phyloP scores from a whole-genome alignment of 1,140 invertebrate genomes.

The Heliconius eleuchia region DNA sequence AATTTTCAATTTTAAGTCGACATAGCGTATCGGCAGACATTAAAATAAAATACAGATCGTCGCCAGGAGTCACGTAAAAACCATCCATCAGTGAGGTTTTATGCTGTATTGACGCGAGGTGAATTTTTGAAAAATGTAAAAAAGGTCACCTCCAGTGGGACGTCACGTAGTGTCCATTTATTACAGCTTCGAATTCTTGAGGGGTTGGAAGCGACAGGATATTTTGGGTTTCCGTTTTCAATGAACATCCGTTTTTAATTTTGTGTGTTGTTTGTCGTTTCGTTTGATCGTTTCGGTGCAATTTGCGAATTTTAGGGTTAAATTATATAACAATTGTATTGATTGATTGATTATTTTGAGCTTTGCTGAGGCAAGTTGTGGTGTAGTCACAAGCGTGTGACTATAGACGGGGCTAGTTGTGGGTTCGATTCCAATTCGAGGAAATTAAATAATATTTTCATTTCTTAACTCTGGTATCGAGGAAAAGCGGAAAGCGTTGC shows the following conservation, averaged over 20 bases:
- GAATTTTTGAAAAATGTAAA: conserved; percentile 81
- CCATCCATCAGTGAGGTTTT: conserved; percentile 73
- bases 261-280: conserved; percentile 26
- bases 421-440: no score
- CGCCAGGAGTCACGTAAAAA: conserved; percentile 71
- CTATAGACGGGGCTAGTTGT: no score
- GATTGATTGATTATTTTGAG: no score
- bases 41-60: conserved; percentile 74
- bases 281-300: background rate
- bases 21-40: conserved; percentile 49
- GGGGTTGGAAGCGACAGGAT: conserved; percentile 27
- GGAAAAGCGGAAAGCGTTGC: no score
- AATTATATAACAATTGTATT: no score
- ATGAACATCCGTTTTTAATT: conserved; percentile 31
- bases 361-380: no score
- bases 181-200: conserved; percentile 50
- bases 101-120: conserved; percentile 65
- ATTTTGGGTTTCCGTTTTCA: conserved; percentile 33
- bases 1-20: conserved; percentile 77
- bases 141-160: conserved; percentile 59
- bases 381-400: no score
- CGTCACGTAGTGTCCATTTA: conserved; percentile 74
- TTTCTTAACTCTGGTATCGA: no score
- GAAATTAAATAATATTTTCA: no score
- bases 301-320: no score